Evolutionary conservation across 2,797 vertebrate genomes (phyloP), one percentile per base, ranked within the genome.

Genomic region (Otolemur crassicaudatus): DNA sequence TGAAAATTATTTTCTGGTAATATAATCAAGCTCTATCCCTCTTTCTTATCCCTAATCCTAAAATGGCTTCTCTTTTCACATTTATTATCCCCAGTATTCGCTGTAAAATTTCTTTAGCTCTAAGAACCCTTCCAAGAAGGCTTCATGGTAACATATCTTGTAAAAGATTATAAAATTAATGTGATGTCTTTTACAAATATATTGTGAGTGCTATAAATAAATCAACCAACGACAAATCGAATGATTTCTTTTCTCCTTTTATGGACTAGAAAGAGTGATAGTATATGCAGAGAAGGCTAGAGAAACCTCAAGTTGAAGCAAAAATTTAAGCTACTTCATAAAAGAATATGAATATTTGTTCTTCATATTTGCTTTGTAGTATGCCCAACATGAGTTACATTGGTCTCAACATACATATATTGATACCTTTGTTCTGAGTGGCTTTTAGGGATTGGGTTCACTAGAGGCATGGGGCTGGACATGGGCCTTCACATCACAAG

Each of bases 1-100:
- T 49, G 75, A 94, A 97, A 94, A 91, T 93, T 83, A 85, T 95
- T 90, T 96, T 82, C 49, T 82, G 67, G 8, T 84, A 63, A 60
- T 92, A 49, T 79, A 87, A 95, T 43, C 67, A 90, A 56, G 25
- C 1, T 53, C 49, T 80, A 2, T 43, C 40, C n/a, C 2, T 79
- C 25, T 94, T 53, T 90, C 67, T 82, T 56, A 61, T 12, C 58
- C 16, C 12, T 56, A 86, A 76, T 80, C 20, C 23, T 91, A 80
- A 94, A 93, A 87, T 27, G 8, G 4, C 43, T 56, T 87, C 8
- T 7, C 34, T 46, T 77, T 29, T 34, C 61, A 94, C 3, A 43
- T 90, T 77, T 83, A 49, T 85, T 82, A 29, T 72, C 3, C 19
- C 31, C 19, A 34, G 19, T 82, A 43, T 34, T 93, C 22, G 49